Conservation (phyloP, 2,797 vertebrate genomes). For the Manis crassicaudata region DNA sequence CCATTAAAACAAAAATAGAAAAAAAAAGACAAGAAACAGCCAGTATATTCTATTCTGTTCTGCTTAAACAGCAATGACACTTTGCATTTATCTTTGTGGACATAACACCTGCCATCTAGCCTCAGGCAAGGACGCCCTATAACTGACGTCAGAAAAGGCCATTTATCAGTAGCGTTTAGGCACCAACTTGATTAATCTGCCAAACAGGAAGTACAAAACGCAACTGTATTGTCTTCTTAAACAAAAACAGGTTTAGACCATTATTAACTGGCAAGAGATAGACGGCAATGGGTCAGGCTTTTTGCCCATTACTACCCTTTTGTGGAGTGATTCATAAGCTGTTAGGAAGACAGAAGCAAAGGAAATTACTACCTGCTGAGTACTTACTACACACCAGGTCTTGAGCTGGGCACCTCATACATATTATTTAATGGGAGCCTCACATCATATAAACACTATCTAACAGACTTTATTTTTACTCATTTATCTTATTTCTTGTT, state of each 20-base stretch:
- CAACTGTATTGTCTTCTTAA: constrained; percentile 56
- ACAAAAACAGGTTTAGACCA: constrained; percentile 18
- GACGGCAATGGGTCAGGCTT: constrained; percentile 23
- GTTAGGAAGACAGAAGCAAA: constrained; percentile 27
- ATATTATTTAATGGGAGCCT: background rate
- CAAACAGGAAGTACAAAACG: constrained; percentile 37
- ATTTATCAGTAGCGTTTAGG: constrained; percentile 24
- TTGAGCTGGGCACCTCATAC: background rate
- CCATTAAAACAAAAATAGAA: too few species aligned
- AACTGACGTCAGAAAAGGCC: constrained; percentile 36
- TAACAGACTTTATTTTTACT: background rate
- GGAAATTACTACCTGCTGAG: background rate
- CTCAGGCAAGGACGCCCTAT: background rate
- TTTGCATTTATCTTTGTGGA: constrained; percentile 35
- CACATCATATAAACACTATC: background rate
- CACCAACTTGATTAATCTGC: constrained; percentile 32
- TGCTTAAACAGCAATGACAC: constrained; percentile 41
- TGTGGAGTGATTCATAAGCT: background rate
- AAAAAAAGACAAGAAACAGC: background rate
- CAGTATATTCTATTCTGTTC: background rate
- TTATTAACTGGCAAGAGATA: constrained; percentile 32
- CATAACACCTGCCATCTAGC: constrained; percentile 4
- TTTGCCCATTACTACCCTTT: background rate
- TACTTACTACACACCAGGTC: background rate
- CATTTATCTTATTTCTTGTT: constrained; percentile 24